Base-by-base conservation (phyloP, 2,888 invertebrate genomes). In the Nomada hirtipes region DNA sequence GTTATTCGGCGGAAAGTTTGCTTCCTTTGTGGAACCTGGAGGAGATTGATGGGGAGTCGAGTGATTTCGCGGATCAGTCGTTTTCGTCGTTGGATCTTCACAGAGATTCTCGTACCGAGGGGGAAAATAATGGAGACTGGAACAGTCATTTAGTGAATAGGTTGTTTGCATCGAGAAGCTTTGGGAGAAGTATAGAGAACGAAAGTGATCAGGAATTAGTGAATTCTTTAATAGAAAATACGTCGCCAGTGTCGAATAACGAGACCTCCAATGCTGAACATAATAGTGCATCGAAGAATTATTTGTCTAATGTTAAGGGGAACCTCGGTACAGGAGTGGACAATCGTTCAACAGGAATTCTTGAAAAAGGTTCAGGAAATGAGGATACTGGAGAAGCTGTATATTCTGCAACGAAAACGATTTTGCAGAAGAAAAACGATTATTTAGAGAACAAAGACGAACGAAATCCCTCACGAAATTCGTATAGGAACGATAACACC, bases 1-100 rank as follows among this genome's bases (percentile, higher is more conserved):
- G 47, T 63, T 69, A 76, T 26, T 63, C 68, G 53, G 29, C 44
- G 53, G 53, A 63, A 47, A 53, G 26, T n/a, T 68, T 47, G 29
- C 63, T 53, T 50, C 42, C 71, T 13, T 44, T 23, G 23, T 11
- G 53, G 55, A 53, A 42, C 42, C 36, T 36, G 2, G 18, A 15
- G 36, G 60, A 10, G 15, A 52, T 20, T 2, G 47, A 60, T 4
- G 36, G n/a, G 7, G 44, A n/a, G 23, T 60, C 70, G 50, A 60
- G 20, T 57, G 9, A 47, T 10, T 10, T 18, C 7, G 60, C 11
- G 42, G 36, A n/a, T 10, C 18, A 36, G 29, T 29, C 29, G 59
- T 7, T 13, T 9, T 18, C 18, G 4, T 18, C 29, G 29, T 36
- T 36, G 0, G 36, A 36, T 36, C 36, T 7, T 36, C 36, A 7